Evolutionary conservation across 2,113 vertebrate species (phyloP), one percentile per base, ranked within the genome.

Genomic region (Limanda limanda): DNA sequence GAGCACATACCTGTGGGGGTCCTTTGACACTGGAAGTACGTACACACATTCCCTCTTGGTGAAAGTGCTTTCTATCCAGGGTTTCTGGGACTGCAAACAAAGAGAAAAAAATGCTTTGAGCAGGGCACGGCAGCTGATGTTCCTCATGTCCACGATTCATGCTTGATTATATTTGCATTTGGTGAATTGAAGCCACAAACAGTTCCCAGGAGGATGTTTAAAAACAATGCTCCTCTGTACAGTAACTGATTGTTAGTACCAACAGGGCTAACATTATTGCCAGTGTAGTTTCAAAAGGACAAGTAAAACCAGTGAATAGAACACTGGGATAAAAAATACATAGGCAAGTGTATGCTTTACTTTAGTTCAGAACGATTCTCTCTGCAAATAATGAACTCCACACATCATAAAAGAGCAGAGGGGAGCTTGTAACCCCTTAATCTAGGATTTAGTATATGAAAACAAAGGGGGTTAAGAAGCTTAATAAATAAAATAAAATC

Each of bases 31-130:
- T 90, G 98, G 97, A 94, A 99, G 97, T 92, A 99, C 97, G 89
- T 99, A 98, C 60, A 97, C 96, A 94, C 98, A 99, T 96, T 99
- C 98, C 94, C 98, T 97, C 96, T 97, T 99, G 88, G 95, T 97
- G 95, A 99, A 98, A 95, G 97, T 98, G 92, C 94, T 97, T 96
- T 99, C 98, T 97, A 99, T 99, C 98, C 98, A 99, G 95, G 98
- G 96, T 98, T 98, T 99, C 96, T 99, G 98, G 96, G 98, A 98
- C 97, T 99, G 93, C 59, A 86, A 67, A 93, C 69, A 80, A 62
- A 78, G 20, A 76, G 27, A 86, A 17, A 74, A 27, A 82, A 66
- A 13, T 71, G 24, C 27, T 25, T 51, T 67, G 13, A 82, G 69
- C 10, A 20, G 2, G 0, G 8, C 11, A 51, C 20, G 1, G 52